Base-by-base conservation (phyloP, 2,888 invertebrate genomes). In the Dynastes maya region DNA sequence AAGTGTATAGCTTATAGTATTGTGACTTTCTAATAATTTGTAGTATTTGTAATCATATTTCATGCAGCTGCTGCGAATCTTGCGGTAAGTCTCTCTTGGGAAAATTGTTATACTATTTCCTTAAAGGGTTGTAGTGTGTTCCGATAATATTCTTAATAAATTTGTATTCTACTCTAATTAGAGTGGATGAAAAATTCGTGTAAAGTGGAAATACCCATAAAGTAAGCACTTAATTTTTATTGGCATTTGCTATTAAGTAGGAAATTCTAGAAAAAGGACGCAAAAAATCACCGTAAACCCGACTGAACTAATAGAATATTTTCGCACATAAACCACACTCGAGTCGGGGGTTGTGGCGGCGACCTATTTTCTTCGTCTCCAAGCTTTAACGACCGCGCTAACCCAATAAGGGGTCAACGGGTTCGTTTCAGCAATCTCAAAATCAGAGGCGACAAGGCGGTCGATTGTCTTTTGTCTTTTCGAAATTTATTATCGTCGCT, bases 351-450 rank as follows among this genome's bases (percentile, higher is more conserved):
- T 49, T 67, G 11, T 8, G 67, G 49, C 45, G 67, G 22, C 45
- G 67, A 67, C 67, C 67, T 67, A 67, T 67, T 67, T 67, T 45
- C 67, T 45, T 49, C 49, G 45, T 45, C 67, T 67, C 27, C 45
- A 67, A 22, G 45, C 45, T 49, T 67, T 67, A 67, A 67, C 22
- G 67, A 27, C 27, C 13, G 49, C 67, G 27, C 45, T 67, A 67
- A 67, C 67, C 67, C n/a, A 45, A 45, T 45, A 45, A 9, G 27
- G 45, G 67, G 45, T 67, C 67, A 67, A 27, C 67, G 67, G 64
- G 64, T 64, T 64, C 67, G 45, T 67, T 67, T n/a, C 67, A 49
- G 49, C 27, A 16, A 67, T 67, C 27, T 49, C 27, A 49, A 49
- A 67, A 67, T 67, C 49, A 45, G 67, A 49, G 3, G 45, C 45